These are phyloP conservation scores for Fulica atra DNA, from an alignment of 2,113 vertebrate species.

Conservation along the genomic window DNA sequence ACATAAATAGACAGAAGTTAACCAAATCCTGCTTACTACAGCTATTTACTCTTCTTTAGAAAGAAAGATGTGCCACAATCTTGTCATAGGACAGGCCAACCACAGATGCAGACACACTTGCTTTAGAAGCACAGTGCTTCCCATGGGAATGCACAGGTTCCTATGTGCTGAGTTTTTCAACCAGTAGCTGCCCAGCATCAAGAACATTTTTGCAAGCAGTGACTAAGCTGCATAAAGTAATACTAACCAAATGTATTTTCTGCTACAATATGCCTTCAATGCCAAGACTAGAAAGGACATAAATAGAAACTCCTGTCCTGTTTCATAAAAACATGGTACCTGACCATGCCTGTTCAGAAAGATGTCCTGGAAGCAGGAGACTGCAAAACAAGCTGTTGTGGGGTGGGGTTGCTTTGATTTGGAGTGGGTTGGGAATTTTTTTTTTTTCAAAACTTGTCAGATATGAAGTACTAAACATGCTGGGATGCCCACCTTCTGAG, in stretches of 20 bases:
- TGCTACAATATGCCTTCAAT: neutral
- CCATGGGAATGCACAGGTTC: neutral
- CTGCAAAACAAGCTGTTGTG: neutral
- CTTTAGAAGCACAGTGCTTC: neutral
- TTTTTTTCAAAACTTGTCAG: neutral
- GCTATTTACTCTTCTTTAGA: neutral
- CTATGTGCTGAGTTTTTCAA: neutral
- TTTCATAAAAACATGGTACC: neutral
- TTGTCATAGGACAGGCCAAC: neutral
- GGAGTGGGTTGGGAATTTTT: rapidly evolving
- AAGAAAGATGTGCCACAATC: neutral
- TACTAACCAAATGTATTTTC: neutral
- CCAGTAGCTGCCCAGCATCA: neutral
- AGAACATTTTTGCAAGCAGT: neutral
- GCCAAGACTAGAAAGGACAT: neutral
- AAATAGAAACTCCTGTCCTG: neutral
- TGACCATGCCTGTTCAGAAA: neutral
- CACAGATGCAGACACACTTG: neutral
- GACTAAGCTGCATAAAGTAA: neutral
- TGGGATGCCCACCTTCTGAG: neutral
- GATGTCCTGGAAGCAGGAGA: neutral
- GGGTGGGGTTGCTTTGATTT: neutral
- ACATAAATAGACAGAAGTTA: neutral
- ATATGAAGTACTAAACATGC: neutral
- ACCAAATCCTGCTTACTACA: neutral